These are phyloP conservation scores for Orius insidiosus DNA, from an alignment of 1,140 invertebrate species.

Conservation along the genomic window DNA sequence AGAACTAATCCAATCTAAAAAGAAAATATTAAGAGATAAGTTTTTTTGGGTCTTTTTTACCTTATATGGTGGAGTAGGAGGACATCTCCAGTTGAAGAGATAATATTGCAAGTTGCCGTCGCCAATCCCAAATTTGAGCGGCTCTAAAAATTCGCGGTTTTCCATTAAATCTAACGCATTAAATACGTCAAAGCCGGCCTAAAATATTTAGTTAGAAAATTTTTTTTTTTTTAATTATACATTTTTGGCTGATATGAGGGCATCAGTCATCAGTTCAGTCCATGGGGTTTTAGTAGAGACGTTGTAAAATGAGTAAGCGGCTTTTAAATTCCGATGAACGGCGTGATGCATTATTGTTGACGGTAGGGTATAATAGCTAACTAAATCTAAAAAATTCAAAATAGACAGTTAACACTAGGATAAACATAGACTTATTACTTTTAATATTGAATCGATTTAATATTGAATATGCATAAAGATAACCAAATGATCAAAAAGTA, in stretches of 20 bases:
- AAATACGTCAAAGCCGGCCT: constrained; percentile 95
- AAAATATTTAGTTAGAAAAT: constrained; percentile 23
- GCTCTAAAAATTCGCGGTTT: constrained; percentile 86
- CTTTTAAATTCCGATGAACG: constrained; percentile 83
- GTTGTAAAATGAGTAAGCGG: constrained; percentile 98
- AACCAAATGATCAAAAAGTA: no score
- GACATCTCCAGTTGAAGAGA: constrained; percentile 98
- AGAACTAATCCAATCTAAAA: no score
- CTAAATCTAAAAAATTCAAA: constrained; percentile 68
- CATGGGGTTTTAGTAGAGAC: constrained; percentile 77
- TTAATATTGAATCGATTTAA: no score
- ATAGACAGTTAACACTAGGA: no score
- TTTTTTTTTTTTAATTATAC: constrained; percentile 31
- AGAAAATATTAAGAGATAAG: no score
- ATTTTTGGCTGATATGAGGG: constrained; percentile 91
- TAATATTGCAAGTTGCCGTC: constrained; percentile 99
- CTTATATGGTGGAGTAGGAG: constrained; percentile 67
- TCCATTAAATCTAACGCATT: constrained; percentile 99
- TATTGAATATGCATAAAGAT: no score
- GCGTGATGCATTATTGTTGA: constrained; percentile 98
- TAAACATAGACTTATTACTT: no score
- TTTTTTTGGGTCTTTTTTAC: no score
- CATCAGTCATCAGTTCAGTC: constrained; percentile 88
- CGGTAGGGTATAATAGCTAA: constrained; percentile 96
- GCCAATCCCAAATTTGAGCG: constrained; percentile 95